Conservation (phyloP, 2,888 invertebrate species). For the Sinelater perroti region DNA sequence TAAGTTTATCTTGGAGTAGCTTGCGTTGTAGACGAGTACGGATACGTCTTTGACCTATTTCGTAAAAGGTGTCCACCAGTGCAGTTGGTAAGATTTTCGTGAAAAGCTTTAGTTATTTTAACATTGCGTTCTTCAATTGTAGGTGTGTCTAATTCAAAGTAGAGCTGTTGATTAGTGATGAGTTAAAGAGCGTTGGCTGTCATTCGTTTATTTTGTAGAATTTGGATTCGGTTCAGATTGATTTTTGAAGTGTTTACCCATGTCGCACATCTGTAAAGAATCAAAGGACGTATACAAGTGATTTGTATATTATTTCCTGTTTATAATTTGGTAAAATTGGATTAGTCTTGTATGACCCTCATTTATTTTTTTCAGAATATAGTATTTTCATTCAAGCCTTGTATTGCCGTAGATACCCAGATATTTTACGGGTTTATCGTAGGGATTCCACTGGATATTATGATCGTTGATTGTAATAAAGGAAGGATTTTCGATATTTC, state of each 20-base stretch:
- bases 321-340: constrained; percentile 4
- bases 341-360: constrained; percentile 2
- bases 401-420: background rate
- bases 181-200: background rate
- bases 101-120: constrained; percentile 1
- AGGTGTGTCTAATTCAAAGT: background rate
- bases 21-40: no score
- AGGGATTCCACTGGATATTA: no score
- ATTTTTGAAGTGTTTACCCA: constrained; percentile 3
- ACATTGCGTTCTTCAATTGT: background rate
- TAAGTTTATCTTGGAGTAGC: no score
- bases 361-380: constrained; percentile 8
- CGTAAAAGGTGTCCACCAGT: background rate
- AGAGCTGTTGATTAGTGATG: constrained; percentile 1
- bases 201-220: constrained; percentile 1
- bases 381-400: constrained; percentile 1
- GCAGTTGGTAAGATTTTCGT: constrained; percentile 1
- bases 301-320: constrained; percentile 4
- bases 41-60: constrained; percentile 1
- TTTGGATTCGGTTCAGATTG: constrained; percentile 4
- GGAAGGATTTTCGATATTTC: no score
- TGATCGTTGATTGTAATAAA: no score
- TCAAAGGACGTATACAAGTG: background rate
- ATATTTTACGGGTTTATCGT: no score
- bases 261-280: constrained; percentile 2